Evolutionary conservation across 1,140 invertebrate species (phyloP).

Genomic region (Diachasmimorpha longicaudata): DNA sequence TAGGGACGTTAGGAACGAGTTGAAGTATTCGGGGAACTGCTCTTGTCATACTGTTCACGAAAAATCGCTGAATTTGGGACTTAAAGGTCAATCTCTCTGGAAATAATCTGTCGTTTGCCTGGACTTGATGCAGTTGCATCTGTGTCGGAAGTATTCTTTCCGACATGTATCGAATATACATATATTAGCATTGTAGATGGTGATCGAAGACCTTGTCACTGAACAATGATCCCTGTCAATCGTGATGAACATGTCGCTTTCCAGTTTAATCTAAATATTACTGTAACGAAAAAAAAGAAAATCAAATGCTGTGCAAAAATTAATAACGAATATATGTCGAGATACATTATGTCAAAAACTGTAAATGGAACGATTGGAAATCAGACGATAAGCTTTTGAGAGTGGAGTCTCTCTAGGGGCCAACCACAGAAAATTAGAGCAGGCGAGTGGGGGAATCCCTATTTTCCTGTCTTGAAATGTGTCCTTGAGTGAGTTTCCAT

Average conservation of each 20-base stretch:
- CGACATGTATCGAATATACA: neutral
- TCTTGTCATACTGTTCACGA: too few relatives aligned
- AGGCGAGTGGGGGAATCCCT: too few relatives aligned
- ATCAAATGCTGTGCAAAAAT: neutral
- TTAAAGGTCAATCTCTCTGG: too few relatives aligned
- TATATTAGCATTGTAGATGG: neutral
- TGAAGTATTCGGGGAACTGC: too few relatives aligned
- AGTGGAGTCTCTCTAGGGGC: too few relatives aligned
- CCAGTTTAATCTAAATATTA: neutral
- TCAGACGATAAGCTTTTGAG: too few relatives aligned
- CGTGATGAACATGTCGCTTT: neutral
- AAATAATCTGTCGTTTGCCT: too few relatives aligned
- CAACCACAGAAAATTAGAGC: too few relatives aligned
- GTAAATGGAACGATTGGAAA: too few relatives aligned
- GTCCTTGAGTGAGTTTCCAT: neutral
- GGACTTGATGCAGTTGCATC: neutral
- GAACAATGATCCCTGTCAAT: neutral
- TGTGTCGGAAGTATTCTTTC: neutral
- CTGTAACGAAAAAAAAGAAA: neutral
- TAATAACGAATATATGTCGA: neutral
- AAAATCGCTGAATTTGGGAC: too few relatives aligned
- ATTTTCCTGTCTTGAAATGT: neutral
- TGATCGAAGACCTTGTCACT: neutral
- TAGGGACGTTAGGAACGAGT: too few relatives aligned
- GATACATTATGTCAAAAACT: too few relatives aligned